Percentiles rank a stretch among this genome's conserved stretches.
Evolutionary conservation across 92 coral and sea anemone genomes (phyloP).

Genomic region (Phenganax stokvisi): DNA sequence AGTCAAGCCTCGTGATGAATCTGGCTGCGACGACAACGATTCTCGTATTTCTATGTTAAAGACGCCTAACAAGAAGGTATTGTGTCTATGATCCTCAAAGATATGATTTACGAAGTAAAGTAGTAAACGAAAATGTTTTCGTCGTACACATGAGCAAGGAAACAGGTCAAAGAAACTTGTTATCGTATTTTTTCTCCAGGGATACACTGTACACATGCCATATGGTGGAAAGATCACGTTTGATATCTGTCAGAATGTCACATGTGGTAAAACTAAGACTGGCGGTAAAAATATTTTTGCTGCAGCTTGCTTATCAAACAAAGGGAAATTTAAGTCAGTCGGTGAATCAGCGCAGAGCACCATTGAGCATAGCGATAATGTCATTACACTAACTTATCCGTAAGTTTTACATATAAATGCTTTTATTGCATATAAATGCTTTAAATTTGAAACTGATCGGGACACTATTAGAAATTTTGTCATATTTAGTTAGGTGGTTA

Average conservation of each 20-base stretch:
- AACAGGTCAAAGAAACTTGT: too few relatives aligned
- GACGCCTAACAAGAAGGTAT: conserved; percentile 10
- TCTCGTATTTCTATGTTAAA: conserved; percentile 17
- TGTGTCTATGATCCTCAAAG: neutral
- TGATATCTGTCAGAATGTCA: conserved; percentile 18
- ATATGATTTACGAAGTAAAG: too few relatives aligned
- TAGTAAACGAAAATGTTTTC: too few relatives aligned
- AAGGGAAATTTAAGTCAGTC: neutral
- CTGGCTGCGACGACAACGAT: conserved; percentile 43
- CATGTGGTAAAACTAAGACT: neutral
- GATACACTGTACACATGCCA: neutral
- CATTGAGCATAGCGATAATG: neutral
- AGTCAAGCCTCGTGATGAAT: conserved; percentile 47
- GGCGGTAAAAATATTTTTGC: neutral
- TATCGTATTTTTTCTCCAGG: neutral
- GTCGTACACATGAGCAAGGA: too few relatives aligned
- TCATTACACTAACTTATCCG: conserved; percentile 25
- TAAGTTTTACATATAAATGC: neutral
- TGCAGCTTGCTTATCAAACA: neutral
- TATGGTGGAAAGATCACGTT: neutral
- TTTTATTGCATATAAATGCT: neutral
- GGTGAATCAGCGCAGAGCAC: neutral
- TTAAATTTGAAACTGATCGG: too few relatives aligned
- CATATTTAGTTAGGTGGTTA: neutral
- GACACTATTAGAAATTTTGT: too few relatives aligned